Evolutionary conservation across 2,113 vertebrate species (phyloP).

Genomic region (Cyprinodon tularosa): DNA sequence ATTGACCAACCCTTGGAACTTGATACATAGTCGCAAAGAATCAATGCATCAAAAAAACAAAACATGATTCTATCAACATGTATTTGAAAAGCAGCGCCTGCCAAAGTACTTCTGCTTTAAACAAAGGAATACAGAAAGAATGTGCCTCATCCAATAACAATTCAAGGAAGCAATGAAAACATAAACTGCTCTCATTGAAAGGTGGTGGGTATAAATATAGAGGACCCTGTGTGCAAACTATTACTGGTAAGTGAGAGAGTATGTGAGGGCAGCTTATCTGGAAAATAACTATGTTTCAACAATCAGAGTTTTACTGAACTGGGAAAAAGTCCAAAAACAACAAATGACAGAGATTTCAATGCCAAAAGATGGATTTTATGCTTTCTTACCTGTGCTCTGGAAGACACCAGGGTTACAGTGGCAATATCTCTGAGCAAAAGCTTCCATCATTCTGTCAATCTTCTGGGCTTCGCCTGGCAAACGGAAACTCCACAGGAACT

Average conservation of each 20-base stretch:
- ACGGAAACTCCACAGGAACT: slow-evolving; percentile 95
- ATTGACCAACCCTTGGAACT: too few species aligned
- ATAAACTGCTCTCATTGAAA: neutral
- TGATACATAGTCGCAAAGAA: too few species aligned
- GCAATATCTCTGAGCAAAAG: slow-evolving; percentile 91
- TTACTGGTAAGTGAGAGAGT: slow-evolving; percentile 21
- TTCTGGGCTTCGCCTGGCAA: slow-evolving; percentile 93
- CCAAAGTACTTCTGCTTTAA: neutral
- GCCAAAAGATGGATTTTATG: neutral
- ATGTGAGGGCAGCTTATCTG: neutral
- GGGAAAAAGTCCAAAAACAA: neutral
- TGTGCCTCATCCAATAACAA: slow-evolving; percentile 1
- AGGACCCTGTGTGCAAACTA: neutral
- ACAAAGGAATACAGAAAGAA: neutral
- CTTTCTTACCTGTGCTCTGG: slow-evolving; percentile 85
- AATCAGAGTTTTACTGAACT: slow-evolving; percentile 5
- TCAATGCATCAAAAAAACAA: too few species aligned
- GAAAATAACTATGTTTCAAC: neutral
- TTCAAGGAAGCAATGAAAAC: slow-evolving; percentile 14
- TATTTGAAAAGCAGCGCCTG: neutral
- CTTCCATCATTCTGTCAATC: slow-evolving; percentile 95
- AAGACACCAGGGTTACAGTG: slow-evolving; percentile 90
- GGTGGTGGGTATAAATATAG: neutral
- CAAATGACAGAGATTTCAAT: neutral
- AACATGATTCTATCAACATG: neutral